Evolutionary conservation across 2,888 invertebrate species (phyloP).

Genomic region (Eristalinus aeneus): DNA sequence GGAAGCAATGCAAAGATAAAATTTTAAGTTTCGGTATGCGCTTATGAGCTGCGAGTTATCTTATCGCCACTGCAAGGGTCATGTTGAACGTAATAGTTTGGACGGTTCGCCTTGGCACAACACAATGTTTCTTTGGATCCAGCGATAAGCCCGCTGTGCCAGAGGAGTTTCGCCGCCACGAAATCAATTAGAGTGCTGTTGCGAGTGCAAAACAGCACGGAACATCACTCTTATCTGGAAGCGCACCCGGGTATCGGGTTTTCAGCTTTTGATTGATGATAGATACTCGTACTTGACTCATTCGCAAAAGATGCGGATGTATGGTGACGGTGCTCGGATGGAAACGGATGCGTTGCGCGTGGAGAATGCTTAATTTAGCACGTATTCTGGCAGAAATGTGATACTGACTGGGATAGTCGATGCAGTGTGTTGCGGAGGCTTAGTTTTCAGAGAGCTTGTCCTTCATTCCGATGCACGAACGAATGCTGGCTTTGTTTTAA

Average conservation of each 20-base stretch:
- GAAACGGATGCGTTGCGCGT: background rate
- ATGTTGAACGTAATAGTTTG: constrained; percentile 40
- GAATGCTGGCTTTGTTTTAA: too few species aligned
- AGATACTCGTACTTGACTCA: constrained; percentile 1
- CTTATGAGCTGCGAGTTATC: constrained; percentile 16
- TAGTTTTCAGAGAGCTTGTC: background rate
- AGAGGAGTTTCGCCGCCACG: background rate
- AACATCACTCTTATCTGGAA: background rate
- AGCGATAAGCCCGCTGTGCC: background rate
- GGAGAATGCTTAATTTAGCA: background rate
- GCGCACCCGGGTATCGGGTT: background rate
- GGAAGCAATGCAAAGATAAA: constrained; percentile 15
- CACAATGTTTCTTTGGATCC: constrained; percentile 24
- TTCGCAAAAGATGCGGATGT: background rate
- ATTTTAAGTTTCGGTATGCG: background rate
- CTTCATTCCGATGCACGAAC: too few species aligned
- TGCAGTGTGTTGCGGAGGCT: background rate
- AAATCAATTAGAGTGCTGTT: constrained; percentile 34
- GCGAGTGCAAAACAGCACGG: background rate
- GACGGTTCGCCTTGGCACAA: constrained; percentile 45
- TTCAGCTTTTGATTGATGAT: constrained; percentile 9
- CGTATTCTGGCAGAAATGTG: background rate
- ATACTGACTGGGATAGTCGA: background rate
- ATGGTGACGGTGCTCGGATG: background rate
- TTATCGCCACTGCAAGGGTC: constrained; percentile 28